Conservation (phyloP, 2,113 vertebrate species). For the Brachypodius melanocephalos region DNA sequence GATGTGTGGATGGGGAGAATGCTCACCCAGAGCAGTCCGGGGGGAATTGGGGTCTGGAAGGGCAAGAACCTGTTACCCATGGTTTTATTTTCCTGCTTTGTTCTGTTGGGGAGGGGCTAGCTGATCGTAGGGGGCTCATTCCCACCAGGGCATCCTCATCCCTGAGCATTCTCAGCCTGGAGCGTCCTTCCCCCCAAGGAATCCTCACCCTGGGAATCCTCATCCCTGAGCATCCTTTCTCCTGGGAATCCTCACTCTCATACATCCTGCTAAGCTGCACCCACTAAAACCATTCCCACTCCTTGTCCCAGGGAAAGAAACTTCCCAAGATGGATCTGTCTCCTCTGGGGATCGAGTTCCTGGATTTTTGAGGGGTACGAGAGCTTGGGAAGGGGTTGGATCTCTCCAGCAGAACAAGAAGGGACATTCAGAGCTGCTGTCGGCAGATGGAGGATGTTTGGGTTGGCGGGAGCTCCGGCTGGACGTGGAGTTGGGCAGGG, state of each 20-base stretch:
- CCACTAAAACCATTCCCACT: background rate
- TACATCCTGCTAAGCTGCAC: background rate
- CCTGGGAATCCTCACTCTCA: background rate
- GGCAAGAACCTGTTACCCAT: background rate
- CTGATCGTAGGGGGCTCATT: background rate
- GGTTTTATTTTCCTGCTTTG: background rate
- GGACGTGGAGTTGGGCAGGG: background rate
- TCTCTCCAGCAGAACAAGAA: constrained; percentile 33
- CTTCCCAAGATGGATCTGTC: background rate
- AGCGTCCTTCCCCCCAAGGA: background rate
- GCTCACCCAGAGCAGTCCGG: rapidly evolving
- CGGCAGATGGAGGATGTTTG: background rate
- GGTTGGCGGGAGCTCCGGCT: background rate
- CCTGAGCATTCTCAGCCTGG: background rate
- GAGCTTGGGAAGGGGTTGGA: background rate
- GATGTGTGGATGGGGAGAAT: rapidly evolving
- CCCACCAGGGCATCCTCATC: background rate
- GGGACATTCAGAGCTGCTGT: constrained; percentile 25
- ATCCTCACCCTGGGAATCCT: background rate
- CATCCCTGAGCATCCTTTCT: background rate
- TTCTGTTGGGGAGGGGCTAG: background rate
- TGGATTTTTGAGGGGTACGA: rapidly evolving
- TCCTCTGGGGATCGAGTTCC: background rate
- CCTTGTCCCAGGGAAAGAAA: background rate
- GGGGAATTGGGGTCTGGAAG: no score